Conservation (phyloP, 2,797 vertebrate genomes). For the Cetoscarus ocellatus region DNA sequence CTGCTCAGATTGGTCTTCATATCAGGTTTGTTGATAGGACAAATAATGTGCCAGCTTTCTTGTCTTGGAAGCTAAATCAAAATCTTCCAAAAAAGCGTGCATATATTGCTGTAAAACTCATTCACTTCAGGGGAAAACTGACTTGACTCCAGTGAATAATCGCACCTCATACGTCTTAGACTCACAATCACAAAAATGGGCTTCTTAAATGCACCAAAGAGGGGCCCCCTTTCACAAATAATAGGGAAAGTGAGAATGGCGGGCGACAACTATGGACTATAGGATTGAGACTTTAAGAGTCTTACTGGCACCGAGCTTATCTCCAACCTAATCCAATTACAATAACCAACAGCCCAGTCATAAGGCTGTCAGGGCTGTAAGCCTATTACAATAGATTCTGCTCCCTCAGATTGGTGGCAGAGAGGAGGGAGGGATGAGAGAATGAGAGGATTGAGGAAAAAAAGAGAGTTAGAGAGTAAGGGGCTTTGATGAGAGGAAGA, state of each 20-base stretch:
- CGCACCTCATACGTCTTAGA: neutral
- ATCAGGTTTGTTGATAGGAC: neutral
- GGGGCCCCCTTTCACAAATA: neutral
- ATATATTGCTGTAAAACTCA: neutral
- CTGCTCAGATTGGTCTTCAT: neutral
- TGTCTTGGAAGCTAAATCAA: neutral
- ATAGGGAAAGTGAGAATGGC: conserved; percentile 22
- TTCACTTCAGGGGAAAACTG: neutral
- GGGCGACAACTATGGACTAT: conserved; percentile 13
- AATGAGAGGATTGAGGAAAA: neutral
- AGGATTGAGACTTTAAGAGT: conserved; percentile 70
- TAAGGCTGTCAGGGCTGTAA: conserved; percentile 71
- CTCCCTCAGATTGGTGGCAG: conserved; percentile 47
- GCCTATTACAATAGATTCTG: conserved; percentile 71
- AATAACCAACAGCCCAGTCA: conserved; percentile 71
- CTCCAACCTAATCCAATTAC: conserved; percentile 74
- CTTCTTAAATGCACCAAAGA: neutral
- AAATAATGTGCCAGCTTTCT: neutral
- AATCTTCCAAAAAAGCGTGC: neutral
- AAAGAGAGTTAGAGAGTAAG: conserved; percentile 30
- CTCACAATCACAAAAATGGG: neutral
- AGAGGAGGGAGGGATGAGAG: neutral
- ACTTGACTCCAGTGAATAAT: neutral
- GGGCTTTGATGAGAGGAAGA: conserved; percentile 40
- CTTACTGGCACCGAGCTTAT: conserved; percentile 73